Evolutionary conservation across 1,140 invertebrate genomes (phyloP), one percentile per base, ranked within the genome.

Genomic region (Vanessa atalanta): DNA sequence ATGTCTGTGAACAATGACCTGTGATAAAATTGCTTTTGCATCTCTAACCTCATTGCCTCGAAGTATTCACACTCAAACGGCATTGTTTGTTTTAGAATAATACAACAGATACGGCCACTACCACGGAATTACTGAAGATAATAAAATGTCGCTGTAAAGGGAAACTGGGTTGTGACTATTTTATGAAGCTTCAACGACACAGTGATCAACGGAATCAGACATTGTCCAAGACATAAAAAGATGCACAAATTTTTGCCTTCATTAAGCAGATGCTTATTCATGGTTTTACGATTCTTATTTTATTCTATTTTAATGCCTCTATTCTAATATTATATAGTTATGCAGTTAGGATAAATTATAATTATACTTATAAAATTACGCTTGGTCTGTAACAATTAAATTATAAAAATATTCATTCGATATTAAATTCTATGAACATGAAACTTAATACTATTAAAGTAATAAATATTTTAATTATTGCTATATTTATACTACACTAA

Each of bases 21-120:
- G 53, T 57, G 53, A 75, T 70, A 70, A 70, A 75, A 75, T 75
- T 60, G 67, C 73, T 64, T 69, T 65, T 65, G 67, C 67, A 75
- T 75, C 67, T 61, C 43, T 65, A 70, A 68, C 47, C 55, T 71
- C 61, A 16, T 75, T 70, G 63, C 66, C 64, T 75, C 63, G 50
- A 70, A 70, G 47, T 66, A 70, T 57, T 61, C 68, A 67, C 50
- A 26, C 51, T 72, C 50, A 64, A 64, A 51, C 55, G 47, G 50
- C 48, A 51, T 53, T 71, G 70, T 64, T 71, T 71, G 61, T 63
- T 61, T 57, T 65, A 65, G 63, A 47, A 65, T 65, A 47, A 65
- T 65, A 69, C 8, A 57, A 51, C 37, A 69, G 66, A 69, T 57
- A 55, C 14, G 65, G 65, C 47, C 31, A 60, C 31, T 57, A 55